Base-by-base conservation (phyloP, 2,113 vertebrate species). In the Macaca nemestrina region DNA sequence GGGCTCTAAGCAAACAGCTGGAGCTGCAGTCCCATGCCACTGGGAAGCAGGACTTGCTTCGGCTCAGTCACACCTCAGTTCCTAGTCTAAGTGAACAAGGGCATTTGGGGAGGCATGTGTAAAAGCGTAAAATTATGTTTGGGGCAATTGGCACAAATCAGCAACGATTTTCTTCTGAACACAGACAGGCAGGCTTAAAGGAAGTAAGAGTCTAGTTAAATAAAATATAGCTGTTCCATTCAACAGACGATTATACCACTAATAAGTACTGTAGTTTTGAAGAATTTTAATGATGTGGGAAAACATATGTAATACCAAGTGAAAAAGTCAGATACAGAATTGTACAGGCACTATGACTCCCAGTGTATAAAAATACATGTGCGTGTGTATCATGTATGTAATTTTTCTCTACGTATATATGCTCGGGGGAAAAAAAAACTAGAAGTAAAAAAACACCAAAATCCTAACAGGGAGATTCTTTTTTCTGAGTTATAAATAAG, bases 1-100 rank as follows among this genome's bases (percentile, higher is more conserved):
- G 2, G 78, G 72, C 72, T 91, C 57, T 88, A 96, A 45, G 79
- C 57, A 50, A 95, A 93, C 82, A 95, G 81, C 76, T 95, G 88
- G 40, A 95, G 78, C 38, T 93, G 88, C 38, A 98, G 95, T 59
- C 30, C 88, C 67, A 32, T 10, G 8, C 22, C 1, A 3, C 32
- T 2, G 5, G 6, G 38, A 61, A 14, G 43, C 27, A 67, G 64
- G 40, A 16, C 32, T 9, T 16, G 18, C 59, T 35, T 72, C 32
- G 50, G 61, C 52, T 10, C 14, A 32, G 0, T 67, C 85, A 23
- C 4, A 23, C 0, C 67, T 73, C 57, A 17, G 0, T 16, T n/a
- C 18, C 67, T n/a, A 22, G 6, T 55, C 45, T 8, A 12, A 30
- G 0, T 1, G 22, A 57, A 25, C 6, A 8, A 72, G 52, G n/a